Conservation (phyloP, 2,888 invertebrate species). For the Dolichopus griseipennis region DNA sequence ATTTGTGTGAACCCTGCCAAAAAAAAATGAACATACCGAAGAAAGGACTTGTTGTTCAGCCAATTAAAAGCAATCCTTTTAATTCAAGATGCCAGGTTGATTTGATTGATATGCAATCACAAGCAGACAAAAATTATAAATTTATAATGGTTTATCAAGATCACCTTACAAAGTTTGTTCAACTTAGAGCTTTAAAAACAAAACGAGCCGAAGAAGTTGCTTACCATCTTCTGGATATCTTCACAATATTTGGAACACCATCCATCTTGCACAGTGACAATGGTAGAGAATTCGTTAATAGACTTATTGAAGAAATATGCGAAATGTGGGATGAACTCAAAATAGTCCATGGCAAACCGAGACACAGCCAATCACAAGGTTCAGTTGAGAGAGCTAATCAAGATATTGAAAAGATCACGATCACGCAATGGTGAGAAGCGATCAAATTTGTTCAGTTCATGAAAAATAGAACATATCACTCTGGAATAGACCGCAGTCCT, state of each 20-base stretch:
- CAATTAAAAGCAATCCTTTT: constrained; percentile 24
- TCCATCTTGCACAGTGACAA: too few relatives aligned
- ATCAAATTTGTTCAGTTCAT: too few relatives aligned
- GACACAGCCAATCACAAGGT: too few relatives aligned
- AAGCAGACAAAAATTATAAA: constrained; percentile 31
- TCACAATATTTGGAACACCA: constrained; percentile 31
- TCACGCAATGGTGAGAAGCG: too few relatives aligned
- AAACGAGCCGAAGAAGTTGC: constrained; percentile 36
- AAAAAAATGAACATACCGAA: constrained; percentile 12
- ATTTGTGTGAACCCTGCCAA: constrained; percentile 20
- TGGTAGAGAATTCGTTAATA: too few relatives aligned
- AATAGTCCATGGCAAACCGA: too few relatives aligned
- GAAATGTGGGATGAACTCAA: too few relatives aligned
- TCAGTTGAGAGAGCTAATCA: too few relatives aligned
- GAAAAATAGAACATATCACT: too few relatives aligned
- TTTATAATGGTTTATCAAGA: constrained; percentile 31
- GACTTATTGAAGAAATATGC: too few relatives aligned
- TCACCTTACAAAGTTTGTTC: constrained; percentile 38
- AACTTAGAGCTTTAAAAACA: constrained; percentile 31
- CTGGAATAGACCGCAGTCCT: too few relatives aligned
- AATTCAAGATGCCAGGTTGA: constrained; percentile 35
- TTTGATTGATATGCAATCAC: constrained; percentile 35
- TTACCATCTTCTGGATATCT: constrained; percentile 33
- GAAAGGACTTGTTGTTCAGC: constrained; percentile 8
- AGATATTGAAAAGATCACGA: too few relatives aligned